Evolutionary conservation across 2,113 vertebrate genomes (phyloP).

Genomic region (Melanotaenia duboulayi): DNA sequence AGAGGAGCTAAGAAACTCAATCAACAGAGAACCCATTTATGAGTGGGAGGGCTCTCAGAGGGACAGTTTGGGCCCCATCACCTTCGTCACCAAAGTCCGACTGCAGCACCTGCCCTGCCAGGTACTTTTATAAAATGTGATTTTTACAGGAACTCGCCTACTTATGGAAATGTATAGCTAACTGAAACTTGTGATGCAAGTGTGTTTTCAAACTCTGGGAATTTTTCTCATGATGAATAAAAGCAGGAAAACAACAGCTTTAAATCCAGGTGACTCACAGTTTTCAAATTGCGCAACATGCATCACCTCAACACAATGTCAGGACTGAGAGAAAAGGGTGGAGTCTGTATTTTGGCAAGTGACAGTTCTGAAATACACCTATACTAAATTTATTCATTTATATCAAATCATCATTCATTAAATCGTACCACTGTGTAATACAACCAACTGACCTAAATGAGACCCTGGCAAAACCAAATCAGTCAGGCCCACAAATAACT

Average conservation of each 20-base stretch:
- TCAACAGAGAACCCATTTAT: slow-evolving; percentile 86
- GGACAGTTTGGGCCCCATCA: slow-evolving; percentile 85
- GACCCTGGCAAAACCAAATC: slow-evolving; percentile 9
- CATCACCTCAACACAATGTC: slow-evolving; percentile 48
- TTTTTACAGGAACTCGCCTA: not conserved
- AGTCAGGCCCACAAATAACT: slow-evolving; percentile 29
- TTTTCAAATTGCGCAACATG: slow-evolving; percentile 55
- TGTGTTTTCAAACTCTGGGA: slow-evolving; percentile 49
- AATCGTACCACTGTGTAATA: slow-evolving; percentile 10
- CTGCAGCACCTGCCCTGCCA: slow-evolving; percentile 94
- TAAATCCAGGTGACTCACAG: slow-evolving; percentile 57
- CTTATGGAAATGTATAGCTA: slow-evolving; percentile 22
- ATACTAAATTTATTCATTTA: slow-evolving; percentile 5
- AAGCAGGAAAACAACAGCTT: slow-evolving; percentile 22
- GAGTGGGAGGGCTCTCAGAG: slow-evolving; percentile 87
- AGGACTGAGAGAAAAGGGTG: slow-evolving; percentile 33
- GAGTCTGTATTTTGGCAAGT: slow-evolving; percentile 18
- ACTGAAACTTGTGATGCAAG: slow-evolving; percentile 20
- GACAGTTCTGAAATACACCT: not conserved
- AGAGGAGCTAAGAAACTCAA: slow-evolving; percentile 87
- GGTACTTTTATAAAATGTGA: slow-evolving; percentile 75
- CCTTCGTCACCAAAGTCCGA: slow-evolving; percentile 89
- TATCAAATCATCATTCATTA: slow-evolving; percentile 3
- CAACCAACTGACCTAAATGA: not conserved
- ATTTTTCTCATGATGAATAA: slow-evolving; percentile 42